These are phyloP conservation scores for Nematopogon swammerdamellus DNA, from an alignment of 2,888 invertebrate species.

Conservation along the genomic window DNA sequence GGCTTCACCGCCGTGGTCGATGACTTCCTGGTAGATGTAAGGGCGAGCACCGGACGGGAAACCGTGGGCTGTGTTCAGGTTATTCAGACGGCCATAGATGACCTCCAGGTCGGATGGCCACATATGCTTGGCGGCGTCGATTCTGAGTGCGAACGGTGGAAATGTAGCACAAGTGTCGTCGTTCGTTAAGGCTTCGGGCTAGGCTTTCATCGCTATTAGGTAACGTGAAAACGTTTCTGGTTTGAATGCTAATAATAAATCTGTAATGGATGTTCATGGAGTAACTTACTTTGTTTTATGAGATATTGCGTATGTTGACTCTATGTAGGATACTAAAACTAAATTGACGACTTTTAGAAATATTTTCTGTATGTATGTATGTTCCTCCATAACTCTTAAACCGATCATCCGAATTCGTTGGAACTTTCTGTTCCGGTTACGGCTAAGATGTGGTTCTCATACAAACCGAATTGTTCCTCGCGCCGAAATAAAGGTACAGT, in stretches of 20 bases:
- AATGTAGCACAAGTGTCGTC: not conserved
- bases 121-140: constrained; percentile 77
- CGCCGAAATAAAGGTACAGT: no score
- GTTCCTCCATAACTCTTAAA: no score
- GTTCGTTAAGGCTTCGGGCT: constrained; percentile 2
- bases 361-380: no score
- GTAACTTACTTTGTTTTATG: no score
- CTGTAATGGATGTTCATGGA: no score
- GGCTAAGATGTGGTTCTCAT: no score
- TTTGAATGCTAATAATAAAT: constrained; percentile 4
- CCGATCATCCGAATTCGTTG: no score
- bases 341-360: no score
- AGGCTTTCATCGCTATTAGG: not conserved
- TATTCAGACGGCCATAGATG: constrained; percentile 59
- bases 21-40: constrained; percentile 69
- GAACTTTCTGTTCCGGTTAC: no score
- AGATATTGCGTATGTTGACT: no score
- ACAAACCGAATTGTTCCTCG: no score
- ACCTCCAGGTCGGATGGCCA: constrained; percentile 65
- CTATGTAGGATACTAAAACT: no score
- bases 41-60: constrained; percentile 59
- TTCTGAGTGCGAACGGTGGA: constrained; percentile 51
- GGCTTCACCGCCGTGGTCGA: constrained; percentile 54
- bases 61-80: constrained; percentile 58
- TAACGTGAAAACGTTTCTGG: constrained; percentile 4